Conservation (phyloP, 2,113 vertebrate genomes). For the Anarrhichthys ocellatus region DNA sequence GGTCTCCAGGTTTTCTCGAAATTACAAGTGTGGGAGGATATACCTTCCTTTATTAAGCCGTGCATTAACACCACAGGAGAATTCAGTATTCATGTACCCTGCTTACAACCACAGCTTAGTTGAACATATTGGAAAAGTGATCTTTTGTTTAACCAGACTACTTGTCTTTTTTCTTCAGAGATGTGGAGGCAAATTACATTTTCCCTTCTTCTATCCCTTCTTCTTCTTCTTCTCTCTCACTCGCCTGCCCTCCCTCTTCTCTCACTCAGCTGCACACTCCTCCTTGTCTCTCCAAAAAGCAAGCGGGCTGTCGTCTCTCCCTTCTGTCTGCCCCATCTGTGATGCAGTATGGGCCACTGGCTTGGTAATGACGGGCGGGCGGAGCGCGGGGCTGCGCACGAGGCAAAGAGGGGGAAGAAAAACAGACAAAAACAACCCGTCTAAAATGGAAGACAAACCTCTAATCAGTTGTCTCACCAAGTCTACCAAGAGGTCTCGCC, state of each 20-base stretch:
- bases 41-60: slow-evolving; percentile 25
- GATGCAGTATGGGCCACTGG: slow-evolving; percentile 81
- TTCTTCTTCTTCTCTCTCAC: slow-evolving; percentile 31
- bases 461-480: slow-evolving; percentile 41
- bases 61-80: neutral
- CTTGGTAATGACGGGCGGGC: slow-evolving; percentile 71
- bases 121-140: slow-evolving; percentile 17
- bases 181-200: slow-evolving; percentile 56
- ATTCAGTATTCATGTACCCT: neutral
- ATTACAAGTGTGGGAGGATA: neutral
- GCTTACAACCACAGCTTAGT: slow-evolving; percentile 10
- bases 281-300: slow-evolving; percentile 76
- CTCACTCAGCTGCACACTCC: slow-evolving; percentile 75
- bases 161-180: slow-evolving; percentile 34
- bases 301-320: slow-evolving; percentile 79
- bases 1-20: neutral
- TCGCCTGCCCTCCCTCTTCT: slow-evolving; percentile 58
- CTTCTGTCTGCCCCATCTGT: slow-evolving; percentile 85
- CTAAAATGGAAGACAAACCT: slow-evolving; percentile 66
- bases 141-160: slow-evolving; percentile 43
- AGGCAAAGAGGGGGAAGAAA: slow-evolving; percentile 28
- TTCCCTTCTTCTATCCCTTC: slow-evolving; percentile 37
- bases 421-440: slow-evolving; percentile 37
- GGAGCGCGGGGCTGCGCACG: slow-evolving; percentile 42
- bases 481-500: slow-evolving; percentile 45